Conservation (phyloP, 2,113 vertebrate species). For the Equus quagga region DNA sequence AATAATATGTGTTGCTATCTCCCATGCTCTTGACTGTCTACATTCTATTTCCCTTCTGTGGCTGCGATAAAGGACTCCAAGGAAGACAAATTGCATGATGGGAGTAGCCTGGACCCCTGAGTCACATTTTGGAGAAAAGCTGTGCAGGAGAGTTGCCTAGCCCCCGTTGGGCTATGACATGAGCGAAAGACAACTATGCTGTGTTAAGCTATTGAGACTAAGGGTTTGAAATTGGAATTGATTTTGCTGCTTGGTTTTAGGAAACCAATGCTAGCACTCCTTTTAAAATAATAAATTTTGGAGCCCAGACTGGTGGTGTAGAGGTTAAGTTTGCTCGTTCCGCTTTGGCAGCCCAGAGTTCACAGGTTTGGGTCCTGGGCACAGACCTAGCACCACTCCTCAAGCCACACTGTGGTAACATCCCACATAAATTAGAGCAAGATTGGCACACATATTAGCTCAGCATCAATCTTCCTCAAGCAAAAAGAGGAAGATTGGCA, state of each 20-base stretch:
- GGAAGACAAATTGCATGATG: not conserved
- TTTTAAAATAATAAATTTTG: slow-evolving; percentile 32
- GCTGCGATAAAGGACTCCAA: not conserved
- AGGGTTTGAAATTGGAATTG: not conserved
- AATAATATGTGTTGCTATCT: not conserved
- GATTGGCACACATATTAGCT: too few species aligned
- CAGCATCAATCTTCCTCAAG: too few species aligned
- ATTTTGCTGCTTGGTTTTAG: not conserved
- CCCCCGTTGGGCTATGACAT: not conserved
- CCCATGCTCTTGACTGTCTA: not conserved
- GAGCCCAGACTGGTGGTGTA: too few species aligned
- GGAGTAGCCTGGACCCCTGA: not conserved
- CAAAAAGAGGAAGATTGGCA: too few species aligned
- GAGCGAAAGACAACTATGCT: not conserved
- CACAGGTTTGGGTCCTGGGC: too few species aligned
- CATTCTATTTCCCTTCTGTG: not conserved
- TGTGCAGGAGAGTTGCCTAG: not conserved
- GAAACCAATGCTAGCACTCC: not conserved
- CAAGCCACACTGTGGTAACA: too few species aligned
- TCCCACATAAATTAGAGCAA: too few species aligned
- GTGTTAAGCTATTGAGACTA: not conserved
- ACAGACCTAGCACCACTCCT: too few species aligned
- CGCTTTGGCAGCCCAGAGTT: too few species aligned
- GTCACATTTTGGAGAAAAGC: not conserved
- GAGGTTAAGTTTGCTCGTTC: too few species aligned